These are phyloP conservation scores for Dorcus parallelipipedus DNA, from an alignment of 2,888 invertebrate species.

Conservation along the genomic window DNA sequence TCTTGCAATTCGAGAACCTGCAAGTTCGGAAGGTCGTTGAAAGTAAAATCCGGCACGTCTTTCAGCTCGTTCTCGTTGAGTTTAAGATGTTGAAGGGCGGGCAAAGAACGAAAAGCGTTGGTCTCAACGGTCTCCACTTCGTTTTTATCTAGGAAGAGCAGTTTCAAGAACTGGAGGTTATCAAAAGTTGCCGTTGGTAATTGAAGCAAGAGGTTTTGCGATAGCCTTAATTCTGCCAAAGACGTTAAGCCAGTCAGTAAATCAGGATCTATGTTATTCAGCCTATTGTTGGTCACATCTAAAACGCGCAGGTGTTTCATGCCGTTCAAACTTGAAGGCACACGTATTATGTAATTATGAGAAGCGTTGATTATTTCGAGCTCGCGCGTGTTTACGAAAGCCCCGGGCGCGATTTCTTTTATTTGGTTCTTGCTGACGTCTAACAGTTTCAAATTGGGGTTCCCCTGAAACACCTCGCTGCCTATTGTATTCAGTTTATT, in stretches of 20 bases:
- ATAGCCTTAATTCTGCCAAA: constrained; percentile 68
- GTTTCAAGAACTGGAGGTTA: constrained; percentile 65
- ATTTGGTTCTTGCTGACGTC: constrained; percentile 76
- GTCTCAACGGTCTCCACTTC: constrained; percentile 72
- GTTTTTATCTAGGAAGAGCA: constrained; percentile 78
- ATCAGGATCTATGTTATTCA: constrained; percentile 66
- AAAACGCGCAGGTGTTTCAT: constrained; percentile 67
- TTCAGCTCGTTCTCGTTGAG: constrained; percentile 71
- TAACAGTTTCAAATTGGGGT: constrained; percentile 60
- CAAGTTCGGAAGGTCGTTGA: constrained; percentile 71
- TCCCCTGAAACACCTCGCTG: constrained; percentile 66
- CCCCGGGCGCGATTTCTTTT: constrained; percentile 62
- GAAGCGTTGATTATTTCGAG: constrained; percentile 75
- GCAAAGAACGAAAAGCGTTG: constrained; percentile 67
- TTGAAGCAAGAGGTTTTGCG: constrained; percentile 70
- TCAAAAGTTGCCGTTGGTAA: constrained; percentile 69
- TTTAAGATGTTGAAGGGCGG: constrained; percentile 57
- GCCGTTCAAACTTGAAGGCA: constrained; percentile 68
- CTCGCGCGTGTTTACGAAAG: constrained; percentile 61
- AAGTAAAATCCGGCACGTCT: constrained; percentile 71
- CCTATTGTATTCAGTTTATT: constrained; percentile 72
- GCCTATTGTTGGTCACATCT: constrained; percentile 75
- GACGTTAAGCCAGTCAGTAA: constrained; percentile 67
- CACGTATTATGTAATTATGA: constrained; percentile 68
- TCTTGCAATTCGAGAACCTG: constrained; percentile 76